Base-by-base conservation (phyloP, 2,888 invertebrate species). In the Eurois occulta region DNA sequence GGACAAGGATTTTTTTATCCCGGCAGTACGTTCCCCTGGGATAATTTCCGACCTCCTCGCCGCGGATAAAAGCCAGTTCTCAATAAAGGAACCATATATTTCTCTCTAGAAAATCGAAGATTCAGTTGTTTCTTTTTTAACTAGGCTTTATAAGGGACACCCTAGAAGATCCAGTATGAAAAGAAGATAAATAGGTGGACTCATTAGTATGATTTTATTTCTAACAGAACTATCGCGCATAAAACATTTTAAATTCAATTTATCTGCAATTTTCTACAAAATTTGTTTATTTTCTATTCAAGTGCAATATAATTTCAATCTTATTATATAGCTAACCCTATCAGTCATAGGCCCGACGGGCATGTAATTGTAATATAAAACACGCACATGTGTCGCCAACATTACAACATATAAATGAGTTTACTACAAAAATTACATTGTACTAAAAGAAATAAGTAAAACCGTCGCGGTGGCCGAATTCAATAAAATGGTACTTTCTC, bases 331-430 rank as follows among this genome's bases (percentile, higher is more conserved):
- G 10, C 11, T 28, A n/a, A 11, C 28, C 16, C 32, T 77, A 24
- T 76, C 78, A 16, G 10, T 1, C 5, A 21, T 35, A 5, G 35
- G 32, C 10, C 10, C 35, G 21, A 21, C 62, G 21, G 18, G 62
- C 62, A 21, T 35, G 21, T 35, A 35, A 76, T 58, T 71, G 55
- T 62, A 41, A 43, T 71, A 62, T 64, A 71, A 32, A 62, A 68
- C 13, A 32, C 18, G 28, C 83, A 82, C 67, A 71, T 71, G 46
- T 71, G 67, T 71, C 80, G 21, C 38, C 7, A 55, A 32, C n/a
- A 65, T 65, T 41, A 41, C 65, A 41, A 65, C 32, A 71, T n/a
- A 55, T 62, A 66, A 46, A 48, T 58, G 24, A 41, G n/a, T 35
- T 68, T 52, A 2, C 24, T 38, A 28, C 41, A 48, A 21, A 62